Evolutionary conservation across 2,888 invertebrate genomes (phyloP).

Genomic region (Bhutanitis thaidina): DNA sequence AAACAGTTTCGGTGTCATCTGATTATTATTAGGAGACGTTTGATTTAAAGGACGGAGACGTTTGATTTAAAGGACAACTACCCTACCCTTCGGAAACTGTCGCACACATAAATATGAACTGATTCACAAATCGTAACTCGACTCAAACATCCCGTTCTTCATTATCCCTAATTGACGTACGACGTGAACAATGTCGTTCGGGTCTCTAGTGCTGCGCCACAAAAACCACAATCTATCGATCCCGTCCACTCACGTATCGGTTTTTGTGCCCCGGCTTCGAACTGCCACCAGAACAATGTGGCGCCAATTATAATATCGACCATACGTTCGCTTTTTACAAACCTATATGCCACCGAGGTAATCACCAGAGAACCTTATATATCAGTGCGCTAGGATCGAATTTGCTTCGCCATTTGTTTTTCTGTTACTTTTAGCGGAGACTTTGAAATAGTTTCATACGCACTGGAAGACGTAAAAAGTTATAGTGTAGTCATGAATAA

Average conservation of each 20-base stretch:
- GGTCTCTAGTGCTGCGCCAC: constrained; percentile 52
- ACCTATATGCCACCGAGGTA: constrained; percentile 23
- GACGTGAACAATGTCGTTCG: constrained; percentile 59
- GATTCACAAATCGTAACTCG: constrained; percentile 6
- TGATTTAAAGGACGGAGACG: no score
- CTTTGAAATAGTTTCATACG: constrained; percentile 46
- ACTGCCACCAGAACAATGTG: constrained; percentile 44
- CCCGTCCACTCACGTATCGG: constrained; percentile 61
- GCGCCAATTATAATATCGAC: constrained; percentile 64
- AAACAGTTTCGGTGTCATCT: no score
- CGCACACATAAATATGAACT: background rate
- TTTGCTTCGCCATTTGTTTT: constrained; percentile 19
- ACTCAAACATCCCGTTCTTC: constrained; percentile 55
- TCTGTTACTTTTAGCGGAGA: constrained; percentile 6
- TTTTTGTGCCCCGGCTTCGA: constrained; percentile 62
- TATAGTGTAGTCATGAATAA: constrained; percentile 61
- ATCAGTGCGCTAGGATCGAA: constrained; percentile 20
- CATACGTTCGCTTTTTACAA: constrained; percentile 42
- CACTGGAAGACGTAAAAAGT: constrained; percentile 60
- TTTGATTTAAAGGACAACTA: no score
- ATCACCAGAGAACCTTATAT: constrained; percentile 24
- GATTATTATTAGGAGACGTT: no score
- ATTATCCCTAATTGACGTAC: constrained; percentile 75
- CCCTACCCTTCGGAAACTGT: no score
- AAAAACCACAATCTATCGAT: constrained; percentile 74